Percentiles rank a stretch among this genome's conserved stretches.
Evolutionary conservation across 2,888 invertebrate species (phyloP).

Genomic region (Eudasyphora cyanicolor): DNA sequence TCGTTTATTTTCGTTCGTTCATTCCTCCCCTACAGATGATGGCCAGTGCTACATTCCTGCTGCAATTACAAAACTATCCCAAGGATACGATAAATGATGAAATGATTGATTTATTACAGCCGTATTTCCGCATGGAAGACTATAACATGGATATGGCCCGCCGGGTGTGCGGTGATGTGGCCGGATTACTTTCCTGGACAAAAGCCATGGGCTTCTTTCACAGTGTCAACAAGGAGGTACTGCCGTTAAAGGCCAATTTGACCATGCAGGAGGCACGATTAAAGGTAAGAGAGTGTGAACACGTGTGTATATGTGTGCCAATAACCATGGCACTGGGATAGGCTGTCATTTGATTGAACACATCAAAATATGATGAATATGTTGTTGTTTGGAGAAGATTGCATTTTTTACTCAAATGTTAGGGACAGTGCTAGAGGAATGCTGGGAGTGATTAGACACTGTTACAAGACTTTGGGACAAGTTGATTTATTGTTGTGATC

Average conservation of each 20-base stretch:
- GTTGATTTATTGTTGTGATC: too few relatives aligned
- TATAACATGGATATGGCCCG: constrained; percentile 98
- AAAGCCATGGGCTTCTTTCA: constrained; percentile 98
- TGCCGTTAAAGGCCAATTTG: constrained; percentile 95
- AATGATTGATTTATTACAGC: constrained; percentile 95
- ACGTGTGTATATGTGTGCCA: background rate
- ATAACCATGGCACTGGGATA: background rate
- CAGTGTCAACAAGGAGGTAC: constrained; percentile 96
- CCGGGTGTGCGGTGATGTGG: constrained; percentile 97
- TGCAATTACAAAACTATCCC: constrained; percentile 96
- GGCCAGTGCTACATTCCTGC: constrained; percentile 95
- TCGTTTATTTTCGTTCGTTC: background rate
- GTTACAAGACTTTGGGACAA: too few relatives aligned
- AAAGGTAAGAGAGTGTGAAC: too few relatives aligned
- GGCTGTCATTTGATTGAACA: background rate
- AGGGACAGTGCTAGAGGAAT: too few relatives aligned
- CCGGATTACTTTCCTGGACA: constrained; percentile 97
- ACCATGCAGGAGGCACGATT: constrained; percentile 94
- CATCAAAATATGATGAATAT: constrained; percentile 17
- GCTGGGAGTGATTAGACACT: too few relatives aligned
- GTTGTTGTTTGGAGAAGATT: too few relatives aligned
- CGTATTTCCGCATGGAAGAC: constrained; percentile 97
- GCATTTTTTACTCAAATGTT: too few relatives aligned
- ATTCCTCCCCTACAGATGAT: constrained; percentile 86
- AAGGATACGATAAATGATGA: constrained; percentile 98